Percentiles rank a stretch among this genome's conserved stretches.
Evolutionary conservation across 2,797 vertebrate species (phyloP).

Genomic region (Neostethus bicornis): DNA sequence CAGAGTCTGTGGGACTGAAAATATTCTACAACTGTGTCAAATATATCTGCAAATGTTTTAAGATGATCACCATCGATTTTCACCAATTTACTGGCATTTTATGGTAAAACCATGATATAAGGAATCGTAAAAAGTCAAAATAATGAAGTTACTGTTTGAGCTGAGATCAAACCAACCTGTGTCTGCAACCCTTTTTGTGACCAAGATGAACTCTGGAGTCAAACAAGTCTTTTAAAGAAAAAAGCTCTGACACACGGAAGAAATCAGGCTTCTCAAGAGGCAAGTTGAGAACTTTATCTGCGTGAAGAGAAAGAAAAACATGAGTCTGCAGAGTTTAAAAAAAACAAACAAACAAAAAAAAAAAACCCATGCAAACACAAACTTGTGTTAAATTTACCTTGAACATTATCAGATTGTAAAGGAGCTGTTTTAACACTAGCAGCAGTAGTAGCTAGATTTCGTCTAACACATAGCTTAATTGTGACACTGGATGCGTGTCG

Average conservation of each 20-base stretch:
- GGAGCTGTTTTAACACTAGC: constrained; percentile 26
- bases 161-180: constrained; percentile 82
- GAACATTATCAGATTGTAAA: constrained; percentile 21
- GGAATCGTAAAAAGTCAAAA: no score
- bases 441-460: constrained; percentile 51
- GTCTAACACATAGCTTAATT: constrained; percentile 33
- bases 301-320: background rate
- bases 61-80: no score
- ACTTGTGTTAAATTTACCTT: constrained; percentile 31
- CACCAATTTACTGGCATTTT: no score
- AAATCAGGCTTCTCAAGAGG: constrained; percentile 87
- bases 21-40: no score
- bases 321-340: background rate
- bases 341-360: no score
- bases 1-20: no score
- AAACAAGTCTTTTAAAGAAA: constrained; percentile 88
- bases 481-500: constrained; percentile 34
- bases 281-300: constrained; percentile 69
- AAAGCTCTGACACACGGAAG: constrained; percentile 89
- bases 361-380: background rate
- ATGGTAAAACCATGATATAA: no score
- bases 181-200: constrained; percentile 92
- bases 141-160: no score
- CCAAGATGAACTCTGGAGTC: constrained; percentile 93
- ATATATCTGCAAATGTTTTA: no score